Conservation (phyloP, 2,888 invertebrate species). For the Colostygia pectinataria region DNA sequence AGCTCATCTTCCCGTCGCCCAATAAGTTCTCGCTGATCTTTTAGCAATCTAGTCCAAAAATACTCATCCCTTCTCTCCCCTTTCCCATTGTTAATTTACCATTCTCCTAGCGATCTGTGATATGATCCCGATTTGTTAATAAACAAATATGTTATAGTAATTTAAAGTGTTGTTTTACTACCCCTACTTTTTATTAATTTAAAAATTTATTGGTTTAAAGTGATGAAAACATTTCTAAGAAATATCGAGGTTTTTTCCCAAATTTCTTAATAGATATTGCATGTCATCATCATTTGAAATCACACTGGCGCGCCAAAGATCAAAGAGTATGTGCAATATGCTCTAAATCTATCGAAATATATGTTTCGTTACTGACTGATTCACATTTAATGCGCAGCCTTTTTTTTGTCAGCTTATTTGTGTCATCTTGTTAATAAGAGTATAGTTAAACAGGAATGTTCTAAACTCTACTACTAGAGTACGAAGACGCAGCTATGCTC, state of each 20-base stretch:
- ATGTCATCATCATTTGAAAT: slow-evolving; percentile 14
- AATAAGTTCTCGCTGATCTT: slow-evolving; percentile 34
- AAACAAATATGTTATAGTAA: slow-evolving; percentile 57
- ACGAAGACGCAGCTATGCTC: no score
- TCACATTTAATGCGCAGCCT: no score
- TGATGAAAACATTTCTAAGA: not conserved
- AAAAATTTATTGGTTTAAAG: slow-evolving; percentile 26
- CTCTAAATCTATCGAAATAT: no score
- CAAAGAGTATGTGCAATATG: slow-evolving; percentile 17
- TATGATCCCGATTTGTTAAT: slow-evolving; percentile 68
- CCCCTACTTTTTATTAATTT: no score
- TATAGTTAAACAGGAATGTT: no score
- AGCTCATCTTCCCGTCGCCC: slow-evolving; percentile 54
- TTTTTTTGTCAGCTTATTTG: no score
- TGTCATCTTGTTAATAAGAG: no score
- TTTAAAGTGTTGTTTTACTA: slow-evolving; percentile 32
- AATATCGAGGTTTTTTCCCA: not conserved
- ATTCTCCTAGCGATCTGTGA: slow-evolving; percentile 72
- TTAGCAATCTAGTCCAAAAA: slow-evolving; percentile 35
- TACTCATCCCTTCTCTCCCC: slow-evolving; percentile 36
- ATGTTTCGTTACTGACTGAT: no score
- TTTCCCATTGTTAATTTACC: slow-evolving; percentile 46
- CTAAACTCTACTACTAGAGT: no score
- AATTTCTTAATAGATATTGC: slow-evolving; percentile 5
- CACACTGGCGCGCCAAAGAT: slow-evolving; percentile 9